Evolutionary conservation across 2,888 invertebrate species (phyloP), one percentile per base, ranked within the genome.

Genomic region (Merodon equestris): DNA sequence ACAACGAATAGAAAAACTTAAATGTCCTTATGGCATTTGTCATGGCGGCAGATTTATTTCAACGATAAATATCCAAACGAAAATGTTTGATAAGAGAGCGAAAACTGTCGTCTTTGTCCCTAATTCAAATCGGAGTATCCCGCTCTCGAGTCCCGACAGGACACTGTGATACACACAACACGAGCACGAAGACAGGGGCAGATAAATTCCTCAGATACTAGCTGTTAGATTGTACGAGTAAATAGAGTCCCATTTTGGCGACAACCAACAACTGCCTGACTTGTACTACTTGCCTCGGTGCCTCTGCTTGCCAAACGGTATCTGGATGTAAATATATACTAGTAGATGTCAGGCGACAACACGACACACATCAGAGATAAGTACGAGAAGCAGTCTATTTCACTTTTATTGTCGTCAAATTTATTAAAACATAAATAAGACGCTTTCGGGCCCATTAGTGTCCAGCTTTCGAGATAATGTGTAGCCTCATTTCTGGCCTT

Each of bases 391-490:
- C 73, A 73, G 68, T 64, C 73, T 79, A 64, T 79, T 79, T 79
- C 73, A 79, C 74, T 79, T 70, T 79, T 68, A 68, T 53, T 79
- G 74, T 74, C 74, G 68, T 79, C 74, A 74, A 79, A 79, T 79
- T 79, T 79, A 79, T 79, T 68, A 74, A 74, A 74, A 74, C 79
- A 79, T 79, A 79, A 79, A 79, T 79, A 74, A 73, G 56, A 64
- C 58, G 74, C 64, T 79, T 73, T 56, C 42, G 73, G 44, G 68
- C 53, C 73, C 73, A 79, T 79, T 79, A 79, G 79, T 73, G 79
- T 73, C 63, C 73, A 15, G 40, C 40, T 68, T 56, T 61, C 56
- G 18, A 72, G 63, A 67, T 72, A 77, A 72, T 72, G 56, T 44
- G 58, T 58, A 40, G 45, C 51, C 50, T n/a, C 44, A 42, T 45